Evolutionary conservation across 2,888 invertebrate species (phyloP).

Genomic region (Antheraea assamensis): DNA sequence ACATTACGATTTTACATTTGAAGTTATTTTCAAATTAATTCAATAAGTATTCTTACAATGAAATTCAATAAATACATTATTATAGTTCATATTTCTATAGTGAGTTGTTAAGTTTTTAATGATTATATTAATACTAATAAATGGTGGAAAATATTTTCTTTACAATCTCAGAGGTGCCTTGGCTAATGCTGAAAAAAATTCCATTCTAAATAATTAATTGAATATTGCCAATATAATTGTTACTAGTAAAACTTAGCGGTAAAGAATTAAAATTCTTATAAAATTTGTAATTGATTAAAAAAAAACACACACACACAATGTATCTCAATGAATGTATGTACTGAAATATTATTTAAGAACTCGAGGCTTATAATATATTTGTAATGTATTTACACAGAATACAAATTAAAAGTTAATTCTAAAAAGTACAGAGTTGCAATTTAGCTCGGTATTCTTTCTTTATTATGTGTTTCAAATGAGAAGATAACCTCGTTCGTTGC

Average conservation of each 20-base stretch:
- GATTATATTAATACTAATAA: neutral
- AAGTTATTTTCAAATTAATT: conserved; percentile 17
- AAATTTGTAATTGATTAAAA: neutral
- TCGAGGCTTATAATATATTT: too few species aligned
- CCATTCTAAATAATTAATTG: neutral
- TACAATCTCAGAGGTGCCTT: neutral
- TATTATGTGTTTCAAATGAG: too few species aligned
- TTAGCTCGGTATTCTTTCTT: too few species aligned
- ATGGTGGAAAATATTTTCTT: neutral
- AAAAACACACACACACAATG: neutral
- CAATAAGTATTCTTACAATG: neutral
- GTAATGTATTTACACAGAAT: too few species aligned
- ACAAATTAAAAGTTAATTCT: too few species aligned
- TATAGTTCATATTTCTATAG: neutral
- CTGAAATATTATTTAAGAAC: conserved; percentile 5
- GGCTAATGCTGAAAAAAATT: neutral
- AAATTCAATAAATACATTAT: neutral
- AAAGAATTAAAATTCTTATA: neutral
- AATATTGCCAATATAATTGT: neutral
- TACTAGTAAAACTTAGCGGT: neutral
- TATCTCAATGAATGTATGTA: neutral
- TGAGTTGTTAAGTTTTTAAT: neutral
- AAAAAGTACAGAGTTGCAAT: too few species aligned
- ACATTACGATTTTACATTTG: conserved; percentile 27
- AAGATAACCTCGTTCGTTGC: too few species aligned